Conservation (phyloP, 2,113 vertebrate genomes). For the Tricholaema leucomelas region DNA sequence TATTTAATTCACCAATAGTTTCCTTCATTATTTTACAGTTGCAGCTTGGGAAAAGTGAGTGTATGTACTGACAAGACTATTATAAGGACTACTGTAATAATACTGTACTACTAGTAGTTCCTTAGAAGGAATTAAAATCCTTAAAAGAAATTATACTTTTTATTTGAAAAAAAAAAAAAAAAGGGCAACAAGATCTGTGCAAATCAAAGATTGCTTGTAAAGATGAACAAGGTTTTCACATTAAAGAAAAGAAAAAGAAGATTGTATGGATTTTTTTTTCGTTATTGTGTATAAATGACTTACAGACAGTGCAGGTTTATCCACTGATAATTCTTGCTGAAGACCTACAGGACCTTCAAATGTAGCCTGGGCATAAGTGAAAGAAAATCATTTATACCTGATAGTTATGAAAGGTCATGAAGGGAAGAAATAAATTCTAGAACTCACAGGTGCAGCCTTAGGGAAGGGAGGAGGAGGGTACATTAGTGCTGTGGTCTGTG, state of each 20-base stretch:
- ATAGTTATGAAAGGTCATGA: slow-evolving; percentile 49
- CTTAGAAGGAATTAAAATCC: slow-evolving; percentile 12
- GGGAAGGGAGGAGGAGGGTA: neutral
- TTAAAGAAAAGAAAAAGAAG: neutral
- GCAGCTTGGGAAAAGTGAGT: slow-evolving; percentile 34
- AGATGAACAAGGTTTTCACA: neutral
- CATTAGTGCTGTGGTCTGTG: neutral
- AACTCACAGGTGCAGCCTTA: neutral
- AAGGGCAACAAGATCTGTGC: neutral
- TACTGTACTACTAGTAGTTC: neutral
- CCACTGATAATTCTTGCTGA: slow-evolving; percentile 33
- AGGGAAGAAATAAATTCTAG: slow-evolving; percentile 26
- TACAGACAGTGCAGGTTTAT: neutral
- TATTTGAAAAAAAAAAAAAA: neutral
- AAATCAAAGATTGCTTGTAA: neutral
- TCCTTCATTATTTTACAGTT: slow-evolving; percentile 61
- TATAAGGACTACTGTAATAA: neutral
- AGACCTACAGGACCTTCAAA: slow-evolving; percentile 51
- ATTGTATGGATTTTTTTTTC: neutral
- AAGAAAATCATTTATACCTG: slow-evolving; percentile 64
- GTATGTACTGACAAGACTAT: slow-evolving; percentile 41
- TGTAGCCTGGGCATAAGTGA: slow-evolving; percentile 23
- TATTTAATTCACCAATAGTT: slow-evolving; percentile 67
- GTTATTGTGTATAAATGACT: neutral
- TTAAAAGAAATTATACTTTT: neutral